Base-by-base conservation (phyloP, 2,888 invertebrate species). In the Ditylenchus weischeri region DNA sequence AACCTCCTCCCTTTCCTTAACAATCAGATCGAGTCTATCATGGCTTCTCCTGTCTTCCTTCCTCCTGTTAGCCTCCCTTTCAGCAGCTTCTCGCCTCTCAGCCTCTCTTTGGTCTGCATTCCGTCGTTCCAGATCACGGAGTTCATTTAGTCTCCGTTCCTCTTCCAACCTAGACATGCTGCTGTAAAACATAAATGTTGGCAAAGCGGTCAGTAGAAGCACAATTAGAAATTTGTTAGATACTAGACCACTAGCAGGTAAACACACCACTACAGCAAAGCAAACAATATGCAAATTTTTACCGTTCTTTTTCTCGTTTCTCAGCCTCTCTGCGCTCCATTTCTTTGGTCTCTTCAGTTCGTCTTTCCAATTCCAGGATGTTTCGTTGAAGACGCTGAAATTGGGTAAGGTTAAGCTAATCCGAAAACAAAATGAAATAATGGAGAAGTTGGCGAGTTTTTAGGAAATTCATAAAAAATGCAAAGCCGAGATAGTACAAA, bases 91-190 rank as follows among this genome's bases (percentile, higher is more conserved):
- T 13, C 70, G 66, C 15, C 82, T 63, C 51, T 82, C 81, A 8
- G 72, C 71, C 10, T 82, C 82, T 4, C 81, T 76, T 36, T 76
- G 73, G 15, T 75, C 78, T 19, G 78, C 78, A 59, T 80, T 81
- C n/a, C 79, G 71, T 15, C 76, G 68, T 65, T 81, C 82, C 48
- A 70, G 68, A 1, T 79, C 79, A 0, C 72, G 71, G 29, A 81
- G 71, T 54, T 80, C 78, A n/a, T 74, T 74, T 38, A 81, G 69
- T 19, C 75, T 72, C 13, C 76, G 74, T 61, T 80, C 78, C 68
- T 81, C 81, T 15, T 73, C 74, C 43, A 73, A 66, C 19, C 80
- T 72, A 59, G 64, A 77, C 48, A 13, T 15, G 36, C 18, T 35
- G 38, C 23, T 64, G 18, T 15, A 54, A 54, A 15, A 7, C 29